Conservation (phyloP, 2,888 invertebrate genomes). For the Rapana venosa region DNA sequence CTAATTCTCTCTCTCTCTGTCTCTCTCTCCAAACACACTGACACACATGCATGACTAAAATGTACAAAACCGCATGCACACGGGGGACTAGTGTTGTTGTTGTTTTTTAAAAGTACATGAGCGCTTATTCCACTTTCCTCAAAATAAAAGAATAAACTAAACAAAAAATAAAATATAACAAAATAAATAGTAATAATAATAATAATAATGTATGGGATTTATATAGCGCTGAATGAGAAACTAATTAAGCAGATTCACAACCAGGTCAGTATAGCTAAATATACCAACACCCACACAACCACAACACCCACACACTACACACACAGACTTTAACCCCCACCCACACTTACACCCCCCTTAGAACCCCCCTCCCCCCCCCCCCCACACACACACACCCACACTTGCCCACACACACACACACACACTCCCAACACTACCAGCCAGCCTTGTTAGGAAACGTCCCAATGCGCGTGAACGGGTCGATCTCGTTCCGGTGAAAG, state of each 20-base stretch:
- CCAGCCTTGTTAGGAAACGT: constrained; percentile 20
- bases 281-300: background rate
- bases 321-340: background rate
- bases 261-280: background rate
- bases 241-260: no score
- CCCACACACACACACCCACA: constrained; percentile 13
- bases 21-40: no score
- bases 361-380: background rate
- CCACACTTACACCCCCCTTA: background rate
- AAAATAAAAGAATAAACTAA: no score
- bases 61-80: no score
- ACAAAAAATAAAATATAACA: no score
- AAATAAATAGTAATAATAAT: no score
- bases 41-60: background rate
- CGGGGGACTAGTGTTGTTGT: no score
- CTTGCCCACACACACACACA: background rate
- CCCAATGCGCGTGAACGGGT: background rate
- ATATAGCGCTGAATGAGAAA: no score
- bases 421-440: background rate
- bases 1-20: background rate
- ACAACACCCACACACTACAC: background rate
- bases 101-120: no score
- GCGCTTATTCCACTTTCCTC: no score
- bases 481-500: background rate
- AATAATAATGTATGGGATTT: no score